Evolutionary conservation across 53 echinoderm and acorn worm genomes (phyloP).

Genomic region (Glandiceps talaboti): DNA sequence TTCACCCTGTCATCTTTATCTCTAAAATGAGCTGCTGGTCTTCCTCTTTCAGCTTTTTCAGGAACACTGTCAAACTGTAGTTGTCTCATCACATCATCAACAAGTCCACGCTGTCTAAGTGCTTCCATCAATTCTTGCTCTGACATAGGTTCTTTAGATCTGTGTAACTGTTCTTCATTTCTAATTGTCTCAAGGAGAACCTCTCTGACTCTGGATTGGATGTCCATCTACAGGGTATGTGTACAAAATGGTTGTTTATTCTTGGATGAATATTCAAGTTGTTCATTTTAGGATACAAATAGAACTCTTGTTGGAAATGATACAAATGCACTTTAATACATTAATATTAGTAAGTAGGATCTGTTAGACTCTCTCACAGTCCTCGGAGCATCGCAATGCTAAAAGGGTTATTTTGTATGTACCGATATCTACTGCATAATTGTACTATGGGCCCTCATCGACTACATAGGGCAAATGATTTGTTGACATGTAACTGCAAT

Average conservation of each 20-base stretch:
- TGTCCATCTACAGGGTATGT: constrained; percentile 48
- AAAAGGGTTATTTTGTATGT: too few relatives aligned
- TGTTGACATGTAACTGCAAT: too few relatives aligned
- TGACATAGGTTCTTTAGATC: constrained; percentile 8
- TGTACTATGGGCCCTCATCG: too few relatives aligned
- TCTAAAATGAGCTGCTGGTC: constrained; percentile 58
- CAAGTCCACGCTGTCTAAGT: constrained; percentile 52
- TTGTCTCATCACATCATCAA: constrained; percentile 79
- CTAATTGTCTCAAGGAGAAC: constrained; percentile 61
- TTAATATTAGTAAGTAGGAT: too few relatives aligned
- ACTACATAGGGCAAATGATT: too few relatives aligned
- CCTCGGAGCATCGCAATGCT: too few relatives aligned
- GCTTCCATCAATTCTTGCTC: constrained; percentile 65
- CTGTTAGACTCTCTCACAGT: too few relatives aligned
- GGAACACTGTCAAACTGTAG: constrained; percentile 37
- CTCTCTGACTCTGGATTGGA: constrained; percentile 65
- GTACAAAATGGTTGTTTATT: background rate
- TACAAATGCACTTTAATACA: too few relatives aligned
- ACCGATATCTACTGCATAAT: too few relatives aligned
- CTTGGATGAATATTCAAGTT: too few relatives aligned
- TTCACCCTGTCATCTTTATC: constrained; percentile 41
- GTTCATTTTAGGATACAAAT: too few relatives aligned
- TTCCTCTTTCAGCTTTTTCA: background rate
- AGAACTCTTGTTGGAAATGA: too few relatives aligned
- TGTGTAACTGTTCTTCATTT: constrained; percentile 12